These are phyloP conservation scores for Garrulus glandarius DNA, from an alignment of 2,797 vertebrate species.

Conservation along the genomic window DNA sequence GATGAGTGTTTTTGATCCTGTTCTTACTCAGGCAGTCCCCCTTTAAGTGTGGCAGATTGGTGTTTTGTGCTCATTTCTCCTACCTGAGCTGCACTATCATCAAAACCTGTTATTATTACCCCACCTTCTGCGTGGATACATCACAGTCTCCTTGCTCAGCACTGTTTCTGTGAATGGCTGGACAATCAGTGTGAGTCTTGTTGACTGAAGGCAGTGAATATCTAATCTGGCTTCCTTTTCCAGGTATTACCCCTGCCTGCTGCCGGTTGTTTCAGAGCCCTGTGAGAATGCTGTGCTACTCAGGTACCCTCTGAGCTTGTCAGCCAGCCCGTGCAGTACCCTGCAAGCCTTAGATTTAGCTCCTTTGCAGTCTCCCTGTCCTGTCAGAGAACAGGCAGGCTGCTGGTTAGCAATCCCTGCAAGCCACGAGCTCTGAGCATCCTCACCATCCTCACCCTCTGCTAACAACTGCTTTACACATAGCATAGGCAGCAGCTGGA, in stretches of 20 bases:
- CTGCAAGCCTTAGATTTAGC: slow-evolving; percentile 12
- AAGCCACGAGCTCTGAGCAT: neutral
- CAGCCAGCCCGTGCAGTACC: neutral
- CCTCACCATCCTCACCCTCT: neutral
- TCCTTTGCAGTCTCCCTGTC: neutral
- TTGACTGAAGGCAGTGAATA: neutral
- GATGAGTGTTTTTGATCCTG: neutral
- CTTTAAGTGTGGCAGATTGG: neutral
- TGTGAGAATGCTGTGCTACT: slow-evolving; percentile 43
- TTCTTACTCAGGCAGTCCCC: neutral
- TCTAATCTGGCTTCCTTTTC: slow-evolving; percentile 60
- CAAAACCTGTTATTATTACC: neutral
- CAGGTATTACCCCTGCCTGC: slow-evolving; percentile 65
- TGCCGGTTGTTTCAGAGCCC: slow-evolving; percentile 40
- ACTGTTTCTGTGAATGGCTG: fast-evolving
- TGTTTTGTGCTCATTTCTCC: neutral
- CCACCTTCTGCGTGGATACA: fast-evolving
- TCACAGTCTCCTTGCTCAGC: neutral
- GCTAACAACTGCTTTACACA: neutral
- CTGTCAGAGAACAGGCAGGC: neutral
- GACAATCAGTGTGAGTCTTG: fast-evolving
- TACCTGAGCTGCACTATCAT: neutral
- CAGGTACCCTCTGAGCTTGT: slow-evolving; percentile 50
- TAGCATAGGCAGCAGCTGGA: neutral
- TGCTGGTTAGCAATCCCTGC: neutral